These are phyloP conservation scores for Hylyphantes graminicola DNA, from an alignment of 1,140 invertebrate species.

Conservation along the genomic window DNA sequence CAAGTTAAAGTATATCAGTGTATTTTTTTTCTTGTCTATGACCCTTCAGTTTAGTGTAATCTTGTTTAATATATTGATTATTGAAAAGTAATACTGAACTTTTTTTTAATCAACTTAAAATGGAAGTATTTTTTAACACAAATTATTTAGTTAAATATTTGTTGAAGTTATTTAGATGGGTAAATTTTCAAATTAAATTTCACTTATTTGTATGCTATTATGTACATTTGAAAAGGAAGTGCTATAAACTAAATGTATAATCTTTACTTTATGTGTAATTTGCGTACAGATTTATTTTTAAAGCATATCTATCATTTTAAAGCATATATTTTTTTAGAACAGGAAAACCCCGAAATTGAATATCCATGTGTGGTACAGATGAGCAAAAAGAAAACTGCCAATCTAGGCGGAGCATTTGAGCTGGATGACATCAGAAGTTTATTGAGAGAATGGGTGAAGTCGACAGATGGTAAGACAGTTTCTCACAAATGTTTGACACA, in stretches of 20 bases:
- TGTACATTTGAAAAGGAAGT: neutral
- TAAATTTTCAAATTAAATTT: neutral
- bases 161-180: neutral
- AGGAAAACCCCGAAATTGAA: neutral
- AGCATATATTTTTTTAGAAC: neutral
- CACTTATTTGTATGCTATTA: neutral
- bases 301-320: neutral
- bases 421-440: slow-evolving; percentile 30
- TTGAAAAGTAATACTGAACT: too few relatives aligned
- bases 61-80: too few relatives aligned
- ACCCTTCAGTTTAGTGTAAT: too few relatives aligned
- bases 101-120: too few relatives aligned
- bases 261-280: neutral
- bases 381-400: slow-evolving; percentile 4
- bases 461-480: slow-evolving; percentile 13
- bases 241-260: too few relatives aligned
- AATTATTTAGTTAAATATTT: too few relatives aligned
- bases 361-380: neutral
- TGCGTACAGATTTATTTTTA: too few relatives aligned
- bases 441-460: slow-evolving; percentile 38
- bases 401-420: slow-evolving; percentile 34
- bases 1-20: too few relatives aligned
- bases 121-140: too few relatives aligned
- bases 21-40: too few relatives aligned
- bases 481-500: neutral